These are phyloP conservation scores for Tenebrio molitor DNA, from an alignment of 1,140 invertebrate species.

Conservation along the genomic window DNA sequence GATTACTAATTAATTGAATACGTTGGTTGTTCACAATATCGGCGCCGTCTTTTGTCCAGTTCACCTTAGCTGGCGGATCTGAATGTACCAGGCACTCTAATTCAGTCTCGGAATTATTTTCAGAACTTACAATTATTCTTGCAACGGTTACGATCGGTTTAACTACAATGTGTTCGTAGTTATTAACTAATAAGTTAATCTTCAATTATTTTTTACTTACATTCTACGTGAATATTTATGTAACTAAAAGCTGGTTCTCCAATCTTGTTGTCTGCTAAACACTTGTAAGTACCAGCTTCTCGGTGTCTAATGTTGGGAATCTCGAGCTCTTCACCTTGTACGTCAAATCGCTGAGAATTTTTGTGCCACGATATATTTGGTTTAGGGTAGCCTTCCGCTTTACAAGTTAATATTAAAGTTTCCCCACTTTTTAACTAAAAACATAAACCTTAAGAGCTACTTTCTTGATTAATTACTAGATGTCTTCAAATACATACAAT, in stretches of 20 bases:
- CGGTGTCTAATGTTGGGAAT: conserved; percentile 53
- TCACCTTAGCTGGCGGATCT: conserved; percentile 52
- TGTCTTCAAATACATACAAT: conserved; percentile 34
- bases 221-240: conserved; percentile 56
- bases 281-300: conserved; percentile 57
- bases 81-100: conserved; percentile 57
- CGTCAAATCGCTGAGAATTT: conserved; percentile 50
- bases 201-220: conserved; percentile 51
- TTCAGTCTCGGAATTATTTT: conserved; percentile 55
- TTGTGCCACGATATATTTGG: conserved; percentile 59
- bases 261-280: conserved; percentile 61
- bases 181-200: neutral
- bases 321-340: conserved; percentile 56
- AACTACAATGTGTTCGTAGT: conserved; percentile 53
- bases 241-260: conserved; percentile 54
- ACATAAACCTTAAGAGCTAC: neutral
- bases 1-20: conserved; percentile 42
- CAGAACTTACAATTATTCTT: conserved; percentile 57
- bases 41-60: conserved; percentile 55
- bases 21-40: conserved; percentile 50
- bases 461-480: conserved; percentile 1
- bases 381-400: conserved; percentile 56
- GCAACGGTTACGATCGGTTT: conserved; percentile 55
- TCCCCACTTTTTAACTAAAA: conserved; percentile 56
- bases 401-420: conserved; percentile 55